phyloP scores from a whole-genome alignment of 2,113 vertebrate genomes.

The Tachysurus fulvidraco region DNA sequence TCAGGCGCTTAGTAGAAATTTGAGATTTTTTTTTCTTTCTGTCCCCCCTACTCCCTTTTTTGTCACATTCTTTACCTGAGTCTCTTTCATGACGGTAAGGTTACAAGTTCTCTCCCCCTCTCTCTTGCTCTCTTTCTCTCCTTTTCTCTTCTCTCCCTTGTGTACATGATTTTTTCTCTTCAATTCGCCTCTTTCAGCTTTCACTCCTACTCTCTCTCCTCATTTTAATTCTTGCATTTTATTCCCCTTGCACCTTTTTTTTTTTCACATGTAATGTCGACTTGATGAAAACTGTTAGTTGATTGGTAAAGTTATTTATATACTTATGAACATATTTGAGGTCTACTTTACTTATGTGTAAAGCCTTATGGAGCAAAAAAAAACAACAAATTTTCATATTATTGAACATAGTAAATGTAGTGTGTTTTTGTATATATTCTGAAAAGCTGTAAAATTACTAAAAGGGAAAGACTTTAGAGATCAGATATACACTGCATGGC shows the following conservation, averaged over 20 bases:
- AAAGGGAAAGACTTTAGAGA: too few species aligned
- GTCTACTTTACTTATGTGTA: neutral
- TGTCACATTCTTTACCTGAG: slow-evolving; percentile 71
- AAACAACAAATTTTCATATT: neutral
- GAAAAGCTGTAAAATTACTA: neutral
- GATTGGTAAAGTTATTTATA: neutral
- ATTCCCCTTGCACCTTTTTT: neutral
- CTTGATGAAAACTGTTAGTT: neutral
- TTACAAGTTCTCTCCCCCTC: slow-evolving; percentile 69
- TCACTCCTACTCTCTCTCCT: slow-evolving; percentile 49
- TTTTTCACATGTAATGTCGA: neutral
- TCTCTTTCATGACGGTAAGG: slow-evolving; percentile 80
- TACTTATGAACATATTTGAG: neutral
- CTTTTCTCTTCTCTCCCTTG: slow-evolving; percentile 7
- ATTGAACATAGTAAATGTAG: neutral
- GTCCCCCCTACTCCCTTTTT: slow-evolving; percentile 66
- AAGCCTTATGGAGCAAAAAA: neutral
- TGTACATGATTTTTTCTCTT: slow-evolving; percentile 42
- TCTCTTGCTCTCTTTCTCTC: slow-evolving; percentile 29
- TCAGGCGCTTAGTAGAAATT: slow-evolving; percentile 75
- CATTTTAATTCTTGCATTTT: slow-evolving; percentile 40
- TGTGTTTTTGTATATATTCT: neutral
- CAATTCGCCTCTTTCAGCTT: slow-evolving; percentile 19
- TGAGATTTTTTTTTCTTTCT: slow-evolving; percentile 66
- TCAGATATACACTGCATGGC: slow-evolving; percentile 40